Evolutionary conservation across 1,140 invertebrate species (phyloP).

Genomic region (Pseudomyrmex pallidus): DNA sequence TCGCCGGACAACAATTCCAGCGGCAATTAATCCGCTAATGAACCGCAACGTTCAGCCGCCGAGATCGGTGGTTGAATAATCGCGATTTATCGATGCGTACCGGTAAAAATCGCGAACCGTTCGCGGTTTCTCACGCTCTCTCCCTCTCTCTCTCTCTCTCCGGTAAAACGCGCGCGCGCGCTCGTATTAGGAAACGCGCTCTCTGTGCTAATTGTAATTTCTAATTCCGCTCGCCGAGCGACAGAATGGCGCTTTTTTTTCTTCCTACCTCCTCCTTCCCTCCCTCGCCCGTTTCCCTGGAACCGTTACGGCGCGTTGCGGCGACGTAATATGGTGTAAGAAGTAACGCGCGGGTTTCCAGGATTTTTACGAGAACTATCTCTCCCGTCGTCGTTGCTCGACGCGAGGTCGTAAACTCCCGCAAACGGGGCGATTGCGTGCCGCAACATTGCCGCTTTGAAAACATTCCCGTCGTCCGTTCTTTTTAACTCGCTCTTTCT

Average conservation of each 20-base stretch:
- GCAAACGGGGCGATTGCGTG: conserved; percentile 51
- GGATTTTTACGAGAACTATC: conserved; percentile 12
- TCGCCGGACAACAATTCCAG: conserved; percentile 13
- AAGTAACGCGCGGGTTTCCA: conserved; percentile 37
- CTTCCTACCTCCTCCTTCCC: not conserved
- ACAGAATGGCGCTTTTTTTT: not conserved
- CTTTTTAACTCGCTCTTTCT: not conserved
- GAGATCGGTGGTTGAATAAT: conserved; percentile 37
- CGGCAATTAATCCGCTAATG: conserved; percentile 66
- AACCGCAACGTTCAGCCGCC: conserved; percentile 43
- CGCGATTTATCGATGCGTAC: conserved; percentile 58
- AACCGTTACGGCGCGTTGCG: conserved; percentile 43
- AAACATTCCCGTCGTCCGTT: not conserved
- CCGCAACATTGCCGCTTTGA: not conserved
- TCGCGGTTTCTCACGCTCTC: conserved; percentile 73
- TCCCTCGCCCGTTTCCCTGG: not conserved
- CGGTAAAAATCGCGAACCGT: conserved; percentile 60
- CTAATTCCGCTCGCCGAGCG: conserved; percentile 49
- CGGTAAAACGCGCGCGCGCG: conserved; percentile 27
- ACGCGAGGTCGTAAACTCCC: conserved; percentile 17
- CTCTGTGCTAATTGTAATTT: conserved; percentile 64
- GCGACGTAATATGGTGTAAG: conserved; percentile 14
- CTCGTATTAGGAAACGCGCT: conserved; percentile 63
- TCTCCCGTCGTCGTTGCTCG: not conserved
- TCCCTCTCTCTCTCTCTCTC: no score